phyloP scores from a whole-genome alignment of 1,140 invertebrate species.

The Penaeus chinensis region DNA sequence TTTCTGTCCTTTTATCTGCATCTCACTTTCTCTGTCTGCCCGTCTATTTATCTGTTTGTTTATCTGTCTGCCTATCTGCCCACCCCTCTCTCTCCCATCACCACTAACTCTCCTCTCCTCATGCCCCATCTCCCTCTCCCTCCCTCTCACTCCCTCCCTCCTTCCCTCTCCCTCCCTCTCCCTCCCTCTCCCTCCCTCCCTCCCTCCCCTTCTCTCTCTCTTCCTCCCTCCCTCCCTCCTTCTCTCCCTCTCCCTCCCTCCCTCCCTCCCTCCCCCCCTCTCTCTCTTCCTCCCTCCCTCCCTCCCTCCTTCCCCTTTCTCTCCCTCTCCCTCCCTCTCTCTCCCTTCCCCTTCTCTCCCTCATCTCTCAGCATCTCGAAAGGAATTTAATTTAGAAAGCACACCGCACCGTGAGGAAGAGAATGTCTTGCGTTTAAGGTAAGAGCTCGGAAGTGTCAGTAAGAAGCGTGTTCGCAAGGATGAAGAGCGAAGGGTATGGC shows the following conservation, averaged over 20 bases:
- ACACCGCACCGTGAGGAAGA: no score
- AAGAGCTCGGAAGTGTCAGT: no score
- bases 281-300: neutral
- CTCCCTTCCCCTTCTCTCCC: neutral
- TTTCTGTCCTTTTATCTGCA: neutral
- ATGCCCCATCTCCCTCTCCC: neutral
- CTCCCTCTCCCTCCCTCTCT: neutral
- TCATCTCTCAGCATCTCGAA: neutral
- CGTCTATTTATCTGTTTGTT: no score
- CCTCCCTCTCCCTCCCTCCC: neutral
- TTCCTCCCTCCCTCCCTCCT: no score
- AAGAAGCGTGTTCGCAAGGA: no score
- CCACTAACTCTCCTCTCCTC: neutral
- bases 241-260: neutral
- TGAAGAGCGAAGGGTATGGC: no score
- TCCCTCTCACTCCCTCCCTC: neutral
- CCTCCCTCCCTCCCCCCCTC: neutral
- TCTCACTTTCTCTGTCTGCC: no score
- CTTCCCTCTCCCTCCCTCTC: neutral
- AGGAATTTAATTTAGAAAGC: constrained; percentile 18
- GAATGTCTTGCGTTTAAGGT: no score
- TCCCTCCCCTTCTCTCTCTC: no score
- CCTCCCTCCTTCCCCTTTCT: neutral
- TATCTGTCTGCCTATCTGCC: no score
- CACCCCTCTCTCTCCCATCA: neutral